A percentile compares a stretch with the other conserved stretches of the same genome.
Evolutionary conservation across 2,888 invertebrate species (phyloP).

Genomic region (Chloroclysta siterata): DNA sequence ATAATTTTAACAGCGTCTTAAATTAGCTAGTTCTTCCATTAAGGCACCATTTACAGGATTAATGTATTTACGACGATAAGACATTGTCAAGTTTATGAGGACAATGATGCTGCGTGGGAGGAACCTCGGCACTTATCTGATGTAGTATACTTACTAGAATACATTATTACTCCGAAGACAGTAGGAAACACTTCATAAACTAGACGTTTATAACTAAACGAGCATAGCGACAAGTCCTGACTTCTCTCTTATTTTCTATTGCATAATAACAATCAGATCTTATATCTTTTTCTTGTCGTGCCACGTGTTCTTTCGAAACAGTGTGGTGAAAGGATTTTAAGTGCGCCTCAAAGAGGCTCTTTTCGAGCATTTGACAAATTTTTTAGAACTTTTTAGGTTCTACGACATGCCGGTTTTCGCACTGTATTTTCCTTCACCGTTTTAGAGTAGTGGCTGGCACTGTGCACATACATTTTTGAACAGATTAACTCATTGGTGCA

Average conservation of each 20-base stretch:
- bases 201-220: constrained; percentile 16
- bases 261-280: background rate
- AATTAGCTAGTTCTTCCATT: constrained; percentile 40
- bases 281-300: background rate
- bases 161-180: constrained; percentile 26
- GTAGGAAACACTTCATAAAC: constrained; percentile 36
- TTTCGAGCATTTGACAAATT: too few relatives aligned
- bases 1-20: too few relatives aligned
- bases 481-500: too few relatives aligned
- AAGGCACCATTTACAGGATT: constrained; percentile 60
- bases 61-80: constrained; percentile 55
- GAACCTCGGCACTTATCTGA: constrained; percentile 47
- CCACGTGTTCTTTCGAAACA: too few relatives aligned
- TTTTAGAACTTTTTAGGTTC: too few relatives aligned
- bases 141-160: constrained; percentile 41
- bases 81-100: constrained; percentile 75
- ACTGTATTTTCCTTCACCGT: too few relatives aligned
- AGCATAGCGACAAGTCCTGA: background rate
- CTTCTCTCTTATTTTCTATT: background rate
- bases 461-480: too few relatives aligned
- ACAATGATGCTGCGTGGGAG: constrained; percentile 60
- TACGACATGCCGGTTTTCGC: too few relatives aligned
- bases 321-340: too few relatives aligned
- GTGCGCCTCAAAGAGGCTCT: too few relatives aligned
- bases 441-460: too few relatives aligned